Base-by-base conservation (phyloP, 2,888 invertebrate species). In the Cacoxenus indagator region DNA sequence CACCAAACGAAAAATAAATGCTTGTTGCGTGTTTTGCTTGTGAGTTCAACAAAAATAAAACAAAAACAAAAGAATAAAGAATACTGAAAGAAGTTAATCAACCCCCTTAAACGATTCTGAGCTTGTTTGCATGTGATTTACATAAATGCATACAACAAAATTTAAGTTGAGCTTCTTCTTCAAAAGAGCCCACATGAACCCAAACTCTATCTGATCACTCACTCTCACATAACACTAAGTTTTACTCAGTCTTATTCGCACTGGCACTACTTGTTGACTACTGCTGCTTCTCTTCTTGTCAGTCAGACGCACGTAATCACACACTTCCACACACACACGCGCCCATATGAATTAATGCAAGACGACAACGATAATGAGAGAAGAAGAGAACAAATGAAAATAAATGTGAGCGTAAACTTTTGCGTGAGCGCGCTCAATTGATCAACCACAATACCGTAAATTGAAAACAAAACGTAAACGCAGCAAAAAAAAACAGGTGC, bases 71-170 rank as follows among this genome's bases (percentile, higher is more conserved):
- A 62, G n/a, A n/a, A n/a, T n/a, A n/a, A n/a, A n/a, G n/a, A n/a
- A n/a, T n/a, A n/a, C n/a, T n/a, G n/a, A n/a, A n/a, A n/a, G 45
- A 45, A 45, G 78, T 83, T 80, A 81, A 83, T 83, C 80, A 76
- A 74, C 83, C 78, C n/a, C n/a, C 82, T 83, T 76, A 83, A 75
- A 81, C 75, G 76, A 77, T 79, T 79, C 80, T 65, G 59, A 65
- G 69, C 72, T 72, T 79, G 68, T 75, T 77, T 83, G 75, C 78
- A 80, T 81, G 78, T 72, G 27, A 65, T 48, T 48, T 51, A 37
- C 48, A 64, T 64, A 24, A 48, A n/a, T n/a, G n/a, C n/a, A n/a
- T n/a, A n/a, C n/a, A n/a, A n/a, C n/a, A n/a, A n/a, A 46, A 17
- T 48, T 64, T 26, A 64, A 64, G 61, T 62, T 62, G 61, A 62